Percentiles rank a stretch among this genome's conserved stretches.
Evolutionary conservation across 2,888 invertebrate genomes (phyloP).

Genomic region (Ichneumon xanthorius): DNA sequence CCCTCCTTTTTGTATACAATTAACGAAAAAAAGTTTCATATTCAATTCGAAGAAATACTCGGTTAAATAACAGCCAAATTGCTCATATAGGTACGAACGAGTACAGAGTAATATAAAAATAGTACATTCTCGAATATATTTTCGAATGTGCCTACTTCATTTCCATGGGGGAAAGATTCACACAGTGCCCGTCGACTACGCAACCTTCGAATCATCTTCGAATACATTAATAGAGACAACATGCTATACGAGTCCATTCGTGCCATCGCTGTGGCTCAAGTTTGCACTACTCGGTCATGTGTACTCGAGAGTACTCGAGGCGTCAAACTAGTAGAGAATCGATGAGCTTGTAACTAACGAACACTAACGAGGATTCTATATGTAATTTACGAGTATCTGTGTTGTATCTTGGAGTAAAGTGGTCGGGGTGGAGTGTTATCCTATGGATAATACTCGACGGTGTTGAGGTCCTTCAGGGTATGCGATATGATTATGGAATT

Average conservation of each 20-base stretch:
- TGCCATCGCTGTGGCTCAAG: background rate
- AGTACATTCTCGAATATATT: too few relatives aligned
- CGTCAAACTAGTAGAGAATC: slow-evolving; percentile 35
- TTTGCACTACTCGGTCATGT: background rate
- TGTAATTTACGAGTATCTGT: slow-evolving; percentile 27
- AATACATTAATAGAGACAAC: background rate
- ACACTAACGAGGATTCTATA: slow-evolving; percentile 11
- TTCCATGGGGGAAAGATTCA: too few relatives aligned
- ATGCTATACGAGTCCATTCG: background rate
- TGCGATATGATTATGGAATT: background rate
- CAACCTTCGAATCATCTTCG: too few relatives aligned
- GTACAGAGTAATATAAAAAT: too few relatives aligned
- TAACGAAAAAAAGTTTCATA: too few relatives aligned
- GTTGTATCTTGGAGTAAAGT: slow-evolving; percentile 12
- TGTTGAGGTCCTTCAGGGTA: background rate
- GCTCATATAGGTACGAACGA: too few relatives aligned
- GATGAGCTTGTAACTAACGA: slow-evolving; percentile 24
- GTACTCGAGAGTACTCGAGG: slow-evolving; percentile 17
- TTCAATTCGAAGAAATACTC: too few relatives aligned
- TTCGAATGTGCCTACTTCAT: too few relatives aligned
- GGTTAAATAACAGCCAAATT: too few relatives aligned
- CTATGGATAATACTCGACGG: background rate
- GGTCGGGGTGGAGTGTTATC: background rate
- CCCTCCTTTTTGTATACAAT: too few relatives aligned
- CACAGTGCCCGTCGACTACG: too few relatives aligned